A percentile compares a stretch with the other conserved stretches of the same genome.
Evolutionary conservation across 2,888 invertebrate species (phyloP).

Genomic region (Rhorus exstirpatorius): DNA sequence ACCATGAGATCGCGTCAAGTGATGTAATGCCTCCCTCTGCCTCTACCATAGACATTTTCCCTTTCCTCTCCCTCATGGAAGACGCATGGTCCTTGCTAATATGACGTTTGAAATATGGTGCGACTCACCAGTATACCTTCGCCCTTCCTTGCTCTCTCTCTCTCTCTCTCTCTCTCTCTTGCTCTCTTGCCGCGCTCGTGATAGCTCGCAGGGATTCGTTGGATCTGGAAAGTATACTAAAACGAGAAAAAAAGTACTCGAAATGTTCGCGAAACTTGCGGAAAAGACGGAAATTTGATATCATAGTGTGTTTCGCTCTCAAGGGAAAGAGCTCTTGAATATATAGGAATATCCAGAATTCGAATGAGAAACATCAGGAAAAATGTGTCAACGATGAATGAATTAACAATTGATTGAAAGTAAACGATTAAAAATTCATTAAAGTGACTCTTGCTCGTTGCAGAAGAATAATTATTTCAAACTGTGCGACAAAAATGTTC

Average conservation of each 20-base stretch:
- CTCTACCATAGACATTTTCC: slow-evolving; percentile 81
- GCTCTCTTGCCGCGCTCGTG: slow-evolving; percentile 24
- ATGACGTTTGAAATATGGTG: slow-evolving; percentile 83
- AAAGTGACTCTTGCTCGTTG: too few species aligned
- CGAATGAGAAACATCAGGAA: neutral
- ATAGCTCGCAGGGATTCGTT: slow-evolving; percentile 40
- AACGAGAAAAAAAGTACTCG: slow-evolving; percentile 17
- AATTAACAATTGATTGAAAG: neutral
- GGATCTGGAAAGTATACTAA: slow-evolving; percentile 28
- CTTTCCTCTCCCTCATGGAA: slow-evolving; percentile 75
- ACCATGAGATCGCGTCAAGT: slow-evolving; percentile 74
- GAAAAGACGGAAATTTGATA: slow-evolving; percentile 27
- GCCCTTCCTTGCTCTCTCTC: too few species aligned
- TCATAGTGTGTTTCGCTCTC: neutral
- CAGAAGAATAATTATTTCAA: too few species aligned
- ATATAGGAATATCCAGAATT: neutral
- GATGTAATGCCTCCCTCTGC: slow-evolving; percentile 80
- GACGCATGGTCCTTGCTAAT: slow-evolving; percentile 83
- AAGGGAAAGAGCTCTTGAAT: neutral
- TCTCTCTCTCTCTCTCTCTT: slow-evolving; percentile 45
- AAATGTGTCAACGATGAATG: neutral
- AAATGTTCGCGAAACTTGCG: slow-evolving; percentile 23
- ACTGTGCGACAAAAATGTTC: too few species aligned
- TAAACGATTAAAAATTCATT: too few species aligned
- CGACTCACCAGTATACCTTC: slow-evolving; percentile 71